Evolutionary conservation across 2,797 vertebrate species (phyloP).

Genomic region (Dermochelys coriacea): DNA sequence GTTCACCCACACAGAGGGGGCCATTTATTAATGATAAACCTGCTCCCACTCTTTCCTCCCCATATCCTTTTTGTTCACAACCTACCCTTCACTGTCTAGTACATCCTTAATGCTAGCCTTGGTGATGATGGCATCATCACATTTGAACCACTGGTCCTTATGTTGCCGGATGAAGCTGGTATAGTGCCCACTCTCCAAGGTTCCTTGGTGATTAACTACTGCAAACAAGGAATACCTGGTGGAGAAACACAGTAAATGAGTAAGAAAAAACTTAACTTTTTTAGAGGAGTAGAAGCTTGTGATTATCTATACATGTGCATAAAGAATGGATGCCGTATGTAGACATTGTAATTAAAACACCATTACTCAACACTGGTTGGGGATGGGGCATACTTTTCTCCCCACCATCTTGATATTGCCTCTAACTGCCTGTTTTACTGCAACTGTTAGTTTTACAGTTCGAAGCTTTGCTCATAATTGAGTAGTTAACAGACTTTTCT

Average conservation of each 20-base stretch:
- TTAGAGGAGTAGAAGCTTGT: not conserved
- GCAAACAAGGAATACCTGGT: conserved; percentile 99
- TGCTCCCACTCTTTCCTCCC: not conserved
- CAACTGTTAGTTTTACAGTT: not conserved
- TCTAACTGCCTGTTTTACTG: not conserved
- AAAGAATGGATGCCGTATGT: not conserved
- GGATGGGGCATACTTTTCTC: not conserved
- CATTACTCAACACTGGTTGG: not conserved
- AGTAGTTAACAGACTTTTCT: not conserved
- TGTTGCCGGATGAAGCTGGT: conserved; percentile 99
- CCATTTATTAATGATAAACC: not conserved
- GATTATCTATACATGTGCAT: fast-evolving
- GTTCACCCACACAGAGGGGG: not conserved
- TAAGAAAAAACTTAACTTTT: not conserved
- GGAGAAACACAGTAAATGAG: not conserved
- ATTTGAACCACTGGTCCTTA: conserved; percentile 99
- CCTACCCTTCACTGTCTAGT: conserved; percentile 98
- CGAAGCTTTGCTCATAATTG: not conserved
- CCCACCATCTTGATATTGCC: not conserved
- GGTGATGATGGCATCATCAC: conserved; percentile 99
- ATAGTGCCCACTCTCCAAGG: conserved; percentile 98
- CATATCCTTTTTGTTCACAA: not conserved
- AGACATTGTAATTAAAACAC: not conserved
- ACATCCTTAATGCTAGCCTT: conserved; percentile 99
- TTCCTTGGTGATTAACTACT: conserved; percentile 99